Base-by-base conservation (phyloP, 1,140 invertebrate genomes). In the Drosophila repleta region DNA sequence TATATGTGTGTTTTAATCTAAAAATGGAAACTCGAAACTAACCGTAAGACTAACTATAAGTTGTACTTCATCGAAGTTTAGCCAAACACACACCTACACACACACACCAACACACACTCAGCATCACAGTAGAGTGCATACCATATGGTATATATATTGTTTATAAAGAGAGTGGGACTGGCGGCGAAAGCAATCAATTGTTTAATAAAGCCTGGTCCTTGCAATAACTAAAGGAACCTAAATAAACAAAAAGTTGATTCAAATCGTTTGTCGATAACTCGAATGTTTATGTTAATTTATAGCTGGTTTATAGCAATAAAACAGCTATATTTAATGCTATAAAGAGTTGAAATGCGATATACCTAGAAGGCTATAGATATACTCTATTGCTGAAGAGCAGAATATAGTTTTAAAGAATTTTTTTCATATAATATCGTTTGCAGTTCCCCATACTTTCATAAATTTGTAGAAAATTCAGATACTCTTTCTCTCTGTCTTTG, bases 41-140 rank as follows among this genome's bases (percentile, higher is more conserved):
- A 77, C 66, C 46, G 26, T 85, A 85, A 87, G 82, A 87, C 74
- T 87, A 87, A 79, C 57, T 74, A 32, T 87, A 88, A 88, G 82
- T 76, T 68, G 60, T 60, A 76, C 66, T 76, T 68, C 64, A 63
- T 56, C 21, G 56, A 57, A 75, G 60, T 46, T 57, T 48, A 55
- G 51, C 37, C 62, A 64, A 46, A 62, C 32, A 51, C 32, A 48
- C 20, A 66, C 37, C n/a, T n/a, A 62, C 15, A 52, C 21, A 52
- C 26, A 32, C 13, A 39, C 35, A 62, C 29, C 55, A 11, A 65
- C 62, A 48, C 39, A 57, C 39, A 55, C 52, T 43, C 39, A 57
- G 55, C 55, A 57, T 57, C 55, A 57, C 39, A 57, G 53, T 53
- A 20, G 51, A 57, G 57, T 18, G 18, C 51, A 51, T 56, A 18